Base-by-base conservation (phyloP, 1,140 invertebrate genomes). In the Battus philenor region DNA sequence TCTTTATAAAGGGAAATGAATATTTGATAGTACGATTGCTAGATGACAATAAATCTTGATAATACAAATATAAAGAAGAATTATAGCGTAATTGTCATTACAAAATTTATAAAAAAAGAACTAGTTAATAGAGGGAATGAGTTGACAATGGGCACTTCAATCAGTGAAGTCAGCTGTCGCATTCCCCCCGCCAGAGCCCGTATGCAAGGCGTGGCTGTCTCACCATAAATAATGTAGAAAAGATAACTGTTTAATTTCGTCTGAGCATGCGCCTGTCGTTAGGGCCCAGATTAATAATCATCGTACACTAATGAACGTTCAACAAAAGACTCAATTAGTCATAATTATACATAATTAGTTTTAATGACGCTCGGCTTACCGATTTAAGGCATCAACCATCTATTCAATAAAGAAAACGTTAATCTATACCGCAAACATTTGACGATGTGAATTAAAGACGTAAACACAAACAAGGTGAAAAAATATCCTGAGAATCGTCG, bases 161-260 rank as follows among this genome's bases (percentile, higher is more conserved):
- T 78, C 74, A 61, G 54, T 59, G 61, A 59, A 61, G 64, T 66
- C 67, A 71, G 68, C 66, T 63, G 59, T 50, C 39, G 48, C 41
- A 52, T 53, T 68, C 67, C 59, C 50, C 56, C 36, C 30, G 33
- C 53, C 41, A 51, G 26, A 32, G 68, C 67, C 69, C 59, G 67
- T 73, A 69, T 50, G 2, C 2, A 6, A 2, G 18, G 2, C 2
- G 18, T 36, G 10, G 16, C 11, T 12, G 13, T 5, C 10, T 22
- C 4, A 27, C 22, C 11, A 22, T 50, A 43, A 46, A 58, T 47
- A 58, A 50, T 50, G 22, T 48, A 50, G 49, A 20, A 29, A 39
- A 50, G 46, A 55, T 55, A 59, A 55, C 53, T 53, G 24, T 48
- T 26, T 20, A 30, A 49, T 36, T 27, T 44, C 13, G 33, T 33